Percentiles rank a stretch among this genome's conserved stretches.
phyloP scores from a whole-genome alignment of 2,888 invertebrate species.

The Heliothis peltigera region DNA sequence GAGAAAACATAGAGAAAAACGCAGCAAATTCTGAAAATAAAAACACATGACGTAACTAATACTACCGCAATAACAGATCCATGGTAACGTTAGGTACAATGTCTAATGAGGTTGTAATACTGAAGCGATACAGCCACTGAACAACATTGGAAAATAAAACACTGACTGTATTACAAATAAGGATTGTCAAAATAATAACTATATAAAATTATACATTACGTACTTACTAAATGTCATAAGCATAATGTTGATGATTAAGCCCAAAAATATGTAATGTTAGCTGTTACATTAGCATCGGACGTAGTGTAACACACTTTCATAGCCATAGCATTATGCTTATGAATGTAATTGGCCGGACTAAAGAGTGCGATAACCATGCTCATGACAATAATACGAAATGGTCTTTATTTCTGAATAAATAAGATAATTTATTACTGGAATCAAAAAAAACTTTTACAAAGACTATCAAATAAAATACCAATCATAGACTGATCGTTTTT shows the following conservation, averaged over 20 bases:
- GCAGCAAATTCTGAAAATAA: slow-evolving; percentile 71
- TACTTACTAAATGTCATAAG: slow-evolving; percentile 55
- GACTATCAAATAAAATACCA: slow-evolving; percentile 40
- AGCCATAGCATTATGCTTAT: slow-evolving; percentile 51
- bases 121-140: slow-evolving; percentile 62
- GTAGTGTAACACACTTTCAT: slow-evolving; percentile 9
- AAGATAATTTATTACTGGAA: slow-evolving; percentile 24
- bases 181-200: slow-evolving; percentile 49
- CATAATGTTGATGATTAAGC: slow-evolving; percentile 49
- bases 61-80: slow-evolving; percentile 56
- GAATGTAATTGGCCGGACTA: slow-evolving; percentile 33
- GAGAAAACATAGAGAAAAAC: slow-evolving; percentile 69
- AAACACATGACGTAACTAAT: slow-evolving; percentile 61
- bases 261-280: background rate
- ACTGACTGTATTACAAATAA: slow-evolving; percentile 57
- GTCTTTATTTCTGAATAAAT: slow-evolving; percentile 32
- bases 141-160: slow-evolving; percentile 63
- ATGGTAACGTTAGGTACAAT: slow-evolving; percentile 46
- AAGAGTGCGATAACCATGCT: slow-evolving; percentile 60
- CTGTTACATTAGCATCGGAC: background rate
- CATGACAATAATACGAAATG: slow-evolving; percentile 45
- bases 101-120: slow-evolving; percentile 54
- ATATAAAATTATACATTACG: slow-evolving; percentile 37
- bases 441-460: slow-evolving; percentile 49
- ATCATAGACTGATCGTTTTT: slow-evolving; percentile 27